Percentiles rank a stretch among this genome's conserved stretches.
Conservation (phyloP, 2,113 vertebrate species). For the Silurus asotus region DNA sequence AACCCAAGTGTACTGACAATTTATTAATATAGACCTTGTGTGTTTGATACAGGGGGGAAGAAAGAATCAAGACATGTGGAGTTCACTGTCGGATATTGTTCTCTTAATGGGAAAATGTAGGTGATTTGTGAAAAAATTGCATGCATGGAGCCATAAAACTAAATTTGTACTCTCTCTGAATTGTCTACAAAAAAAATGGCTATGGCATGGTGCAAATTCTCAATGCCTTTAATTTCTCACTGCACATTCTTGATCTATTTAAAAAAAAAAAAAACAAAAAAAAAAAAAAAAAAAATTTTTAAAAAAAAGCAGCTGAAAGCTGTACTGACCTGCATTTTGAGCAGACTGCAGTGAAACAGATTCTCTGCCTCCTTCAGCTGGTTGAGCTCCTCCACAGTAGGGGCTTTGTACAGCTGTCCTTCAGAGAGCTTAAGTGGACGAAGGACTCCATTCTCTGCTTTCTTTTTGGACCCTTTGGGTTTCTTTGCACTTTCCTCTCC, state of each 20-base stretch:
- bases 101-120: background rate
- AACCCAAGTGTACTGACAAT: background rate
- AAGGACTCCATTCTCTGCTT: constrained; percentile 59
- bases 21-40: background rate
- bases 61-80: background rate
- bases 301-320: background rate
- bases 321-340: constrained; percentile 85
- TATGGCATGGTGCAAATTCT: background rate
- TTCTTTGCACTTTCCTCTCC: constrained; percentile 31
- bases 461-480: constrained; percentile 61
- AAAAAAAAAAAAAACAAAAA: too few species aligned
- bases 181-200: background rate
- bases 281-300: too few species aligned
- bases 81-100: background rate
- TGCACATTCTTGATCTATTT: background rate
- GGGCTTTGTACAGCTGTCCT: constrained; percentile 84
- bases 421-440: constrained; percentile 80
- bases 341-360: constrained; percentile 89
- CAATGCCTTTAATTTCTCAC: too few species aligned
- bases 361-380: constrained; percentile 89
- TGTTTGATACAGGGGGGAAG: background rate
- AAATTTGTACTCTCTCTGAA: background rate
- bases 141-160: background rate
- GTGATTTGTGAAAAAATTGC: background rate
- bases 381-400: constrained; percentile 88